Conservation (phyloP, 2,797 vertebrate genomes). For the Neosalanx taihuensis region DNA sequence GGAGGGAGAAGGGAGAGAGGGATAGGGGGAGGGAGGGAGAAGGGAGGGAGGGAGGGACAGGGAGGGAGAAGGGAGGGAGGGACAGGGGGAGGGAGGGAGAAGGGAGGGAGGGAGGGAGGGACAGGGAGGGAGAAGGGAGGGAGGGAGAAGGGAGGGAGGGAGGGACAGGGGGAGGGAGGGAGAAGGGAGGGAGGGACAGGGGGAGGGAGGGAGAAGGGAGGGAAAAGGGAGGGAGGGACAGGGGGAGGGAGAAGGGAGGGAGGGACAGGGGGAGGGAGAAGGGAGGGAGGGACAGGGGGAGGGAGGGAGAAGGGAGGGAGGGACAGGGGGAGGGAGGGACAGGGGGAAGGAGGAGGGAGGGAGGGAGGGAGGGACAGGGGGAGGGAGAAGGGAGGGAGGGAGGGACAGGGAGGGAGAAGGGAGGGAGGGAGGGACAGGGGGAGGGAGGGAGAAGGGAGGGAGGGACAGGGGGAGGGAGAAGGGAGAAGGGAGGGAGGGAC, state of each 20-base stretch:
- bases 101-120: not conserved
- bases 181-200: not conserved
- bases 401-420: too few relatives aligned
- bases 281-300: not conserved
- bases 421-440: not conserved
- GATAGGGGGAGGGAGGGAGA: not conserved
- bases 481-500: not conserved
- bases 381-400: too few relatives aligned
- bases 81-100: not conserved
- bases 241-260: not conserved
- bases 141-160: too few relatives aligned
- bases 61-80: not conserved
- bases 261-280: too few relatives aligned
- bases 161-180: too few relatives aligned
- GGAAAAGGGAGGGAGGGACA: too few relatives aligned
- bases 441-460: not conserved
- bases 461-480: constrained; percentile 1
- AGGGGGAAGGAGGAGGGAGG: not conserved
- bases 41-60: too few relatives aligned
- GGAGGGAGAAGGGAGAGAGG: not conserved
- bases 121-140: not conserved
- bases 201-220: not conserved
- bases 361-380: not conserved
- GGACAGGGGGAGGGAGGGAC: not conserved
- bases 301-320: too few relatives aligned